phyloP scores from a whole-genome alignment of 2,113 vertebrate species.

The Caranx ignobilis region DNA sequence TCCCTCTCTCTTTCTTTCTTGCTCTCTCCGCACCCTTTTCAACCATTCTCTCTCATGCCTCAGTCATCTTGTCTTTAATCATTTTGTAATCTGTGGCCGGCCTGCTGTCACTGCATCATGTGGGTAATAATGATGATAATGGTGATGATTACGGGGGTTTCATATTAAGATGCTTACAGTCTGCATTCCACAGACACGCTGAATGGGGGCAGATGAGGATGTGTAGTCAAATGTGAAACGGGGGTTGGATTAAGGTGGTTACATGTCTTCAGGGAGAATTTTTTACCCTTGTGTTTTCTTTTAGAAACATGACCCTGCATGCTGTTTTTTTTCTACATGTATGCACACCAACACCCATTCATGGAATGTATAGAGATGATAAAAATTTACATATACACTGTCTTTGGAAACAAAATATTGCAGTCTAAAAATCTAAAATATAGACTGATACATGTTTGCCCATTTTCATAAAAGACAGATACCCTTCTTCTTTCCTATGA shows the following conservation, averaged over 20 bases:
- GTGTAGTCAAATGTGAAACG: conserved; percentile 31
- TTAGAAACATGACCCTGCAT: conserved; percentile 23
- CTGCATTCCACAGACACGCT: conserved; percentile 30
- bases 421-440: too few relatives aligned
- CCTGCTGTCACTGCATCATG: conserved; percentile 61
- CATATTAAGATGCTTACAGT: conserved; percentile 45
- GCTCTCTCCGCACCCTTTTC: conserved; percentile 16
- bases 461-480: too few relatives aligned
- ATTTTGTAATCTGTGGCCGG: conserved; percentile 53
- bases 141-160: conserved; percentile 50
- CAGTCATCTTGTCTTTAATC: conserved; percentile 58
- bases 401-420: background rate
- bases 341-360: conserved; percentile 8
- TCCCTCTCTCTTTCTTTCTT: background rate
- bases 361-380: background rate
- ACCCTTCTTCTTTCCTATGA: background rate
- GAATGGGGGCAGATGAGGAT: conserved; percentile 25
- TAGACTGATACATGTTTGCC: background rate
- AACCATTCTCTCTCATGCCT: conserved; percentile 33
- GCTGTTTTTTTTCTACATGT: conserved; percentile 17
- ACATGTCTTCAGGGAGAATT: conserved; percentile 14
- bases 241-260: conserved; percentile 1
- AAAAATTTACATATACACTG: background rate
- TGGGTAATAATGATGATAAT: conserved; percentile 58
- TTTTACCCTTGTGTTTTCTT: conserved; percentile 31